Evolutionary conservation across 2,888 invertebrate species (phyloP).

Genomic region (Synergus laeviventris): DNA sequence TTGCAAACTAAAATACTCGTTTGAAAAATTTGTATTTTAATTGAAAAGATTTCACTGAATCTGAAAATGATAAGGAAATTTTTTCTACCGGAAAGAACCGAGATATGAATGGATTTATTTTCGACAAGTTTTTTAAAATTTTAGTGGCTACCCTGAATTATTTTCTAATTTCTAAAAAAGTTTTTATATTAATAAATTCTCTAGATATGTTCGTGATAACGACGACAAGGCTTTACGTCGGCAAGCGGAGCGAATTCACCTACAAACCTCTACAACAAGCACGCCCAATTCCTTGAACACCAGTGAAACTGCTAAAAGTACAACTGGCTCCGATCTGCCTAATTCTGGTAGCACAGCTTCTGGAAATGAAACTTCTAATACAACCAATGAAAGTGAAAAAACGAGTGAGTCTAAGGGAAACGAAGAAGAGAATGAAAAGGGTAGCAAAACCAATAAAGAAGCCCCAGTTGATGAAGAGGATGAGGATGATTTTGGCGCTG

Average conservation of each 20-base stretch:
- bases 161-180: not conserved
- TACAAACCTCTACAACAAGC: slow-evolving; percentile 67
- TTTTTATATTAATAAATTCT: not conserved
- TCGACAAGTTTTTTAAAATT: no score
- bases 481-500: slow-evolving; percentile 67
- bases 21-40: not conserved
- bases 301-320: slow-evolving; percentile 56
- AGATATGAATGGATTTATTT: no score
- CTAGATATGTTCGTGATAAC: slow-evolving; percentile 84
- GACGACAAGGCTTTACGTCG: slow-evolving; percentile 86
- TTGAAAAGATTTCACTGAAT: not conserved
- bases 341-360: slow-evolving; percentile 36
- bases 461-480: slow-evolving; percentile 75
- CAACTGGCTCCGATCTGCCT: slow-evolving; percentile 56
- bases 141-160: no score
- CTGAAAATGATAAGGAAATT: not conserved
- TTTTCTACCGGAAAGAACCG: not conserved
- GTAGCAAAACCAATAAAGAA: slow-evolving; percentile 55
- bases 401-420: slow-evolving; percentile 67
- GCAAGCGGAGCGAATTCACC: slow-evolving; percentile 82
- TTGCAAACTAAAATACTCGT: not conserved
- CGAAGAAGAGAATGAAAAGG: slow-evolving; percentile 64
- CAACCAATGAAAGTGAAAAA: slow-evolving; percentile 73
- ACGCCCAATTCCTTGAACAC: slow-evolving; percentile 57
- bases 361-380: slow-evolving; percentile 43